Conservation (phyloP, 2,888 invertebrate species). For the Plebejus anna region DNA sequence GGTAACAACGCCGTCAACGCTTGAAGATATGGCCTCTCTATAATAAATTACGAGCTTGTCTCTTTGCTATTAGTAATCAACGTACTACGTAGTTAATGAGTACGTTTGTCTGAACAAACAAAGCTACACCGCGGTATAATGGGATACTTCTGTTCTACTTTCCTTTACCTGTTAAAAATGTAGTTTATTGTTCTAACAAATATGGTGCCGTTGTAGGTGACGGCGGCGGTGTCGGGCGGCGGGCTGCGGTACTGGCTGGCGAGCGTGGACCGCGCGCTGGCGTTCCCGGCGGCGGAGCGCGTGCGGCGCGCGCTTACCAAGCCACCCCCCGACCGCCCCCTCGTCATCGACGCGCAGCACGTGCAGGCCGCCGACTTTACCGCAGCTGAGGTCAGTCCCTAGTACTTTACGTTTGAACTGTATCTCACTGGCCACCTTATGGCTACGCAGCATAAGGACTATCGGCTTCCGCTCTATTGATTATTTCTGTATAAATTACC, state of each 20-base stretch:
- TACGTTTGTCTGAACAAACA: no score
- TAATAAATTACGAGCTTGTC: no score
- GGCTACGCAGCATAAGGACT: no score
- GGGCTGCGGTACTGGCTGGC: conserved; percentile 79
- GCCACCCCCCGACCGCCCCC: conserved; percentile 81
- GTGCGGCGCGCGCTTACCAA: conserved; percentile 86
- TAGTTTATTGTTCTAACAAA: no score
- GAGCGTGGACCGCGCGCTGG: conserved; percentile 84
- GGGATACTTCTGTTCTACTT: no score
- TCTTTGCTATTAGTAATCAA: no score
- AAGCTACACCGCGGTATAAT: no score
- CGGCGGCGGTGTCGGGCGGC: conserved; percentile 52
- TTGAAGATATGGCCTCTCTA: no score
- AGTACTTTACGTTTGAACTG: not conserved
- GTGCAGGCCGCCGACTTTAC: conserved; percentile 90
- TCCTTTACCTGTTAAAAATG: no score
- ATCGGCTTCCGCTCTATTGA: no score
- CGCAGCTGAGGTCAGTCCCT: conserved; percentile 82
- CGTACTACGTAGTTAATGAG: no score
- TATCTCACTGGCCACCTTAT: not conserved
- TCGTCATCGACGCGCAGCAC: conserved; percentile 90
- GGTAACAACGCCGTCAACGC: no score
- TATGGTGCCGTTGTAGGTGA: not conserved
- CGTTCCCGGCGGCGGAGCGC: conserved; percentile 91
- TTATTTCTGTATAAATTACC: not conserved